A percentile compares a stretch with the other conserved stretches of the same genome.
Conservation (phyloP, 1,140 invertebrate genomes). For the Solenopsis fugax region DNA sequence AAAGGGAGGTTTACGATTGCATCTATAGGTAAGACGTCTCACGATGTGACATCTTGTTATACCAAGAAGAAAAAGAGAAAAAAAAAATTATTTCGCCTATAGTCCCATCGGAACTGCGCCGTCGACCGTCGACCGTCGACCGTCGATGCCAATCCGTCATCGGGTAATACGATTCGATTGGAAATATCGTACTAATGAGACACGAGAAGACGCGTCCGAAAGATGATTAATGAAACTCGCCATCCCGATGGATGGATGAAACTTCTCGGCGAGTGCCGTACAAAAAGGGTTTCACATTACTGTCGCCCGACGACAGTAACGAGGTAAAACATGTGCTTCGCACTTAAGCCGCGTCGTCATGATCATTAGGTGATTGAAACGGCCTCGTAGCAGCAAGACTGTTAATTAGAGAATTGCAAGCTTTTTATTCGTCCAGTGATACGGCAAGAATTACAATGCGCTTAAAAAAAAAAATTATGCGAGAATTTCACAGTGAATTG, state of each 20-base stretch:
- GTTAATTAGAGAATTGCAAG: slow-evolving; percentile 61
- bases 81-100: background rate
- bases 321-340: slow-evolving; percentile 56
- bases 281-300: slow-evolving; percentile 62
- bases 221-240: slow-evolving; percentile 72
- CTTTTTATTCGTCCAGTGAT: background rate
- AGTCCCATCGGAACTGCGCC: slow-evolving; percentile 40
- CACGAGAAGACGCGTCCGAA: slow-evolving; percentile 12
- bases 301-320: slow-evolving; percentile 43
- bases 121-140: too few relatives aligned
- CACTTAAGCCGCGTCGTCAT: slow-evolving; percentile 2
- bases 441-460: background rate
- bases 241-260: slow-evolving; percentile 63
- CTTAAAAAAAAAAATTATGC: slow-evolving; percentile 18
- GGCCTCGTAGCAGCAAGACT: background rate
- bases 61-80: background rate
- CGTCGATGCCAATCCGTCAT: slow-evolving; percentile 69
- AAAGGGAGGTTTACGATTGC: background rate
- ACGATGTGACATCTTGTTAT: slow-evolving; percentile 25
- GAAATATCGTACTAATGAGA: slow-evolving; percentile 68
- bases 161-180: slow-evolving; percentile 75
- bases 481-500: slow-evolving; percentile 36
- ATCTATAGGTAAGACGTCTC: background rate
- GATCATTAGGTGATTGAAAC: slow-evolving; percentile 59
- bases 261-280: slow-evolving; percentile 51